Base-by-base conservation (phyloP, 2,113 vertebrate species). In the Synchiropus splendidus region DNA sequence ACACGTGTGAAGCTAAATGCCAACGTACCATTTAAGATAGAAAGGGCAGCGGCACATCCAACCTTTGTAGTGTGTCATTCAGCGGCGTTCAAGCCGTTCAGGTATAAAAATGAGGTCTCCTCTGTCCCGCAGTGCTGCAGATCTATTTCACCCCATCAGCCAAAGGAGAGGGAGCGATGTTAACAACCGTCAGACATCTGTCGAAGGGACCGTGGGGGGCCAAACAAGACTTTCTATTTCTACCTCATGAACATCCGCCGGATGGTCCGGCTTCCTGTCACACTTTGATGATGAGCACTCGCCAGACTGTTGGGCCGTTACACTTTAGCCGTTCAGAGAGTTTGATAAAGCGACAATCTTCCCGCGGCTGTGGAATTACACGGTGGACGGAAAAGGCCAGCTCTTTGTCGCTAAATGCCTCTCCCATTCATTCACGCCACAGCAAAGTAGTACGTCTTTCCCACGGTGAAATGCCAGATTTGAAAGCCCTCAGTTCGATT, bases 21-120 rank as follows among this genome's bases (percentile, higher is more conserved):
- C 86, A 88, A 79, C 79, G 74, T 88, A 88, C 85, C 84, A 87
- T 88, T 86, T 88, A 85, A 85, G 77, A 85, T 66, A 78, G 81
- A 88, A 88, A 86, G 85, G 82, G 78, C 84, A 86, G 70, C 64
- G 27, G 81, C 81, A 72, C 75, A 79, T 79, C 81, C 79, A 84
- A 83, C 81, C 82, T 85, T 85, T 85, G 85, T 83, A 78, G 85
- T 76, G 77, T 81, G 83, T 84, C 83, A 85, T 85, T 86, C 83
- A 86, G 79, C 57, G 60, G 71, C 68, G 82, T 80, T 83, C 78
- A 72, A 75, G 80, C 78, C 77, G 67, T 72, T 82, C 79, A 70
- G 71, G 67, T 75, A 70, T 79, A 81, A 85, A 75, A 82, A 83
- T 72, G 74, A 68, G 72, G 69, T 76, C 70, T 70, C 49, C 59